A percentile compares a stretch with the other conserved stretches of the same genome.
Conservation (phyloP, 2,888 invertebrate species). For the Cryptops parisi region DNA sequence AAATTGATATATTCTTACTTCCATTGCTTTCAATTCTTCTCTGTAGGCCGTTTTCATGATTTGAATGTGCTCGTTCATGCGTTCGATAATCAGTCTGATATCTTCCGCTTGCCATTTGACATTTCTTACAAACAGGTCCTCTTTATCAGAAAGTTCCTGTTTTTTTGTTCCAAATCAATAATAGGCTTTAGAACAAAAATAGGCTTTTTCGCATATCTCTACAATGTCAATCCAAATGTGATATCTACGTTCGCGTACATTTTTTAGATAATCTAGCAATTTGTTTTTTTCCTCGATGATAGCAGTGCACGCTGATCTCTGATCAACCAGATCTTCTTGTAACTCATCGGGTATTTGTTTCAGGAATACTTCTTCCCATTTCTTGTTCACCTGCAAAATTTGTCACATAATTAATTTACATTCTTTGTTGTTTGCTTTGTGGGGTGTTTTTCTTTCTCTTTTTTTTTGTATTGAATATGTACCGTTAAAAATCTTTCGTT, state of each 20-base stretch:
- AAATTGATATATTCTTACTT: no score
- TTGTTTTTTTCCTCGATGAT: constrained; percentile 10
- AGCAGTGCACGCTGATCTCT: constrained; percentile 9
- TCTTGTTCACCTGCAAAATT: constrained; percentile 7
- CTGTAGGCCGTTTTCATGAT: constrained; percentile 8
- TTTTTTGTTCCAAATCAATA: no score
- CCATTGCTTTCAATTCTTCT: constrained; percentile 12
- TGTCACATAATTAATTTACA: no score
- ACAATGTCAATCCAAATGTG: no score
- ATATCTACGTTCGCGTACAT: no score
- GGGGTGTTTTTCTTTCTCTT: no score
- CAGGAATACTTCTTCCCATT: constrained; percentile 1
- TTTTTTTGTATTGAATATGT: background rate
- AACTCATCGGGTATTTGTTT: constrained; percentile 5
- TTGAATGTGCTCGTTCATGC: constrained; percentile 13
- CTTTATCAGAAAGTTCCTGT: constrained; percentile 7
- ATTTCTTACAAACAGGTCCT: background rate
- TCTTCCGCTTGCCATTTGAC: constrained; percentile 7
- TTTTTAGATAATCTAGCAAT: constrained; percentile 6
- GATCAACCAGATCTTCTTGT: background rate
- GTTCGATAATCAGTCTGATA: constrained; percentile 3
- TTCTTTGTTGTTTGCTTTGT: no score
- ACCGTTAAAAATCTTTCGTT: constrained; percentile 4
- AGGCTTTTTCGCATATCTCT: no score
- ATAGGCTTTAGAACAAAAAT: no score